Conservation (phyloP, 2,113 vertebrate genomes). For the Stictonetta naevosa region DNA sequence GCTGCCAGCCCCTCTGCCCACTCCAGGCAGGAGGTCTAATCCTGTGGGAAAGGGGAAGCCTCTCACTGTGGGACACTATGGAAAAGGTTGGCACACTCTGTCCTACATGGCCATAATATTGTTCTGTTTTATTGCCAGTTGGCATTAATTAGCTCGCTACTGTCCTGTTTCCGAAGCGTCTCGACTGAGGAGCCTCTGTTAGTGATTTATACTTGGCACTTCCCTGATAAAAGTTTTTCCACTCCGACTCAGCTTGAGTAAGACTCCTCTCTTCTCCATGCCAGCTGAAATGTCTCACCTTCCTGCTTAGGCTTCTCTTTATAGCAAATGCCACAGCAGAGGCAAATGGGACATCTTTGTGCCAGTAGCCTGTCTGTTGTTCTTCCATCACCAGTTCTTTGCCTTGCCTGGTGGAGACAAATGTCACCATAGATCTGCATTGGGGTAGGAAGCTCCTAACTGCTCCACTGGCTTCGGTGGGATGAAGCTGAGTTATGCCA, state of each 20-base stretch:
- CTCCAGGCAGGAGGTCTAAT: background rate
- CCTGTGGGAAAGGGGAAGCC: background rate
- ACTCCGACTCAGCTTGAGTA: constrained; percentile 9
- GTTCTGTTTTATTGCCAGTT: background rate
- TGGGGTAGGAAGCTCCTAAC: constrained; percentile 20
- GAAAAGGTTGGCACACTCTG: background rate
- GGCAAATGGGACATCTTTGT: background rate
- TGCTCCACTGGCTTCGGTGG: background rate
- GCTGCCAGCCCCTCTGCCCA: background rate
- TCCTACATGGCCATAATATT: background rate
- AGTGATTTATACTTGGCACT: constrained; percentile 3
- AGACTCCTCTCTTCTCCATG: background rate
- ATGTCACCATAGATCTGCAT: constrained; percentile 6
- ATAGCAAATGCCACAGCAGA: background rate
- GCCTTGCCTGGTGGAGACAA: background rate
- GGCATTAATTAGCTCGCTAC: background rate
- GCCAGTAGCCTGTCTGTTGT: background rate
- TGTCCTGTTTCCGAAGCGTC: constrained; percentile 9
- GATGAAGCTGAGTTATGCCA: constrained; percentile 12
- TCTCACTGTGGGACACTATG: background rate
- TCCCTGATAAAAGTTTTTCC: constrained; percentile 3
- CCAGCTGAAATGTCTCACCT: background rate
- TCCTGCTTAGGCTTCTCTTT: background rate
- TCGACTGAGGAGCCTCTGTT: background rate
- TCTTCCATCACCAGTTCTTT: background rate